Base-by-base conservation (phyloP, 1,140 invertebrate species). In the Diabrotica virgifera region DNA sequence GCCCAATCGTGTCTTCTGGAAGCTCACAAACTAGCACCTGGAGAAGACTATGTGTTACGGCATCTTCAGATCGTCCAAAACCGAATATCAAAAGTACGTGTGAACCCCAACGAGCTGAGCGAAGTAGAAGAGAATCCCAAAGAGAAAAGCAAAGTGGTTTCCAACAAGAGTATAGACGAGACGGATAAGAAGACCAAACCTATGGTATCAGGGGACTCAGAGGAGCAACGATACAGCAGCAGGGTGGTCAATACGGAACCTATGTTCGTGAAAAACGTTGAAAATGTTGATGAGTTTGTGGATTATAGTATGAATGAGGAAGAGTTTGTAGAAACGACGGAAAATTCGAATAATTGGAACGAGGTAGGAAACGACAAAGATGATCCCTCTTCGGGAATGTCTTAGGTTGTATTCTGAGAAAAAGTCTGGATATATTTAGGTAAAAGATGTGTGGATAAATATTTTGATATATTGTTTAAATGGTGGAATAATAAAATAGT, bases 21-120 rank as follows among this genome's bases (percentile, higher is more conserved):
- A 52, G 93, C 93, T 0, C 89, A 91, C 50, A 79, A 84, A 7
- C 81, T 96, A 12, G 94, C 94, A 0, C 93, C 94, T 0, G 82
- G 88, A 63, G 94, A 97, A 77, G 91, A 94, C 71, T 98, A 98
- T 81, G 93, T 98, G 35, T 82, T 89, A 8, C 85, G 91, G 8
- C 95, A 98, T 78, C 83, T 98, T 5, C 86, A 88, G 13, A 95
- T 96, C 50, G 93, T 97, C 4, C 84, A 89, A 52, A 85, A 88
- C 38, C 83, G 91, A n/a, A 85, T 89, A 7, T 76, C 81, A 5
- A 83, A 82, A 66, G 55, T 80, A 59, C 79, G 77, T 65, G 58
- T 77, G 2, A 73, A 76, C 63, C 66, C 50, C 50, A 67, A 55
- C 63, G 62, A 52, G 9, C 57, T 56, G 11, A 54, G 67, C 6